Evolutionary conservation across 2,888 invertebrate genomes (phyloP).

Genomic region (Drosophila nigritarsus): DNA sequence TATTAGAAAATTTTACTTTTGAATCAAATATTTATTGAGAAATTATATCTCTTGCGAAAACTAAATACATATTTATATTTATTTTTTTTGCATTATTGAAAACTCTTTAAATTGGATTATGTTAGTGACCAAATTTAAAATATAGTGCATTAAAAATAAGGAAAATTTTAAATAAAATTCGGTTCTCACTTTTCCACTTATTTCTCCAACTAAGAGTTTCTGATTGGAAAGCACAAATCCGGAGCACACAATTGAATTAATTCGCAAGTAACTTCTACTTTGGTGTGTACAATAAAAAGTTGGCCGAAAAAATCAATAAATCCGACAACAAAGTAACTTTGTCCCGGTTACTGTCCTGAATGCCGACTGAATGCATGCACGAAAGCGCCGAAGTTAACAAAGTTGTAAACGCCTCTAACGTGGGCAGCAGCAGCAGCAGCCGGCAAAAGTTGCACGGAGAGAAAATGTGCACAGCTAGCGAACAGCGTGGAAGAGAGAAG

Average conservation of each 20-base stretch:
- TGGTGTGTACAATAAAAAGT: constrained; percentile 27
- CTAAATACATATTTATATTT: too few species aligned
- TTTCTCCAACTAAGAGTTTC: background rate
- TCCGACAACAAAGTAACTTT: constrained; percentile 81
- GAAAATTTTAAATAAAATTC: background rate
- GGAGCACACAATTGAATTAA: background rate
- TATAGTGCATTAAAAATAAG: background rate
- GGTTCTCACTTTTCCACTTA: background rate
- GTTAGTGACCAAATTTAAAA: background rate
- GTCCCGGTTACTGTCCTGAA: constrained; percentile 82
- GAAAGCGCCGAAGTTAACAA: constrained; percentile 77
- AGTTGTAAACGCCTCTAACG: constrained; percentile 65
- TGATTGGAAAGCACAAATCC: background rate
- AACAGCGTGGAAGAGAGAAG: constrained; percentile 14
- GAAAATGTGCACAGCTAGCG: constrained; percentile 29
- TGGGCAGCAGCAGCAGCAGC: constrained; percentile 21
- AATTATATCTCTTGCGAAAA: background rate
- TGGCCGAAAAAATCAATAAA: constrained; percentile 75
- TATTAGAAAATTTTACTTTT: background rate
- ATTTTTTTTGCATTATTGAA: background rate
- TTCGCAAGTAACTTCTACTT: constrained; percentile 9
- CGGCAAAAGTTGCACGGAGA: constrained; percentile 61
- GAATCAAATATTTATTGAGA: background rate
- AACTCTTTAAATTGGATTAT: background rate
- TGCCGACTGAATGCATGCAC: constrained; percentile 75